A percentile compares a stretch with the other conserved stretches of the same genome.
phyloP scores from a whole-genome alignment of 2,113 vertebrate species.

The Catharus bicknelli region DNA sequence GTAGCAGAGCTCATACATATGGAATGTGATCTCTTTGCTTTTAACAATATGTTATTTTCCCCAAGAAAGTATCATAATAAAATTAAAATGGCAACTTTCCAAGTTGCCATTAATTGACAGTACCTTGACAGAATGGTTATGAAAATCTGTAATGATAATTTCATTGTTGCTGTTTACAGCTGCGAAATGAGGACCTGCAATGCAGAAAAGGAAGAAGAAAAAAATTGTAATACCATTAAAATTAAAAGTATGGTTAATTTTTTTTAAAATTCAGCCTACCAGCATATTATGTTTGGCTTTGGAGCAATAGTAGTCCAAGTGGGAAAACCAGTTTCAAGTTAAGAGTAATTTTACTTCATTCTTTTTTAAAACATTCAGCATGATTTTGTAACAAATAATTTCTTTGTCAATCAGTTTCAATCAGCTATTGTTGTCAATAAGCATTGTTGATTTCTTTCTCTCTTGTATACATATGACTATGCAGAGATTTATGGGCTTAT shows the following conservation, averaged over 20 bases:
- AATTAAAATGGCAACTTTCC: neutral
- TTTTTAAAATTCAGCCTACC: neutral
- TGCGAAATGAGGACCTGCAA: conserved; percentile 91
- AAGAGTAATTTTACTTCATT: neutral
- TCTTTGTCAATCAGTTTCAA: neutral
- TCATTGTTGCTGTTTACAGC: conserved; percentile 98
- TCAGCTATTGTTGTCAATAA: neutral
- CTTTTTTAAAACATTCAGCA: neutral
- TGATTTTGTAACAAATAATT: neutral
- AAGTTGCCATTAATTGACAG: conserved; percentile 9
- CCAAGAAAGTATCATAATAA: neutral
- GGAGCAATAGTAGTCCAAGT: neutral
- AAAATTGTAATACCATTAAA: neutral
- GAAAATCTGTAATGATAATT: conserved; percentile 97
- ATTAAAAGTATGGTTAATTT: neutral
- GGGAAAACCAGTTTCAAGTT: neutral
- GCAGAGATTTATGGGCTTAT: neutral
- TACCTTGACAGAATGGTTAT: conserved; percentile 99
- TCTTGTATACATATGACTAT: neutral
- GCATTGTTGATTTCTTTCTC: neutral
- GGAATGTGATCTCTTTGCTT: neutral
- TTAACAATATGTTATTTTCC: neutral
- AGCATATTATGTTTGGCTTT: neutral
- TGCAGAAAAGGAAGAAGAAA: neutral
- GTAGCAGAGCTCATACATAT: neutral